phyloP scores from a whole-genome alignment of 2,888 invertebrate species.

The Embidobia sp. region DNA sequence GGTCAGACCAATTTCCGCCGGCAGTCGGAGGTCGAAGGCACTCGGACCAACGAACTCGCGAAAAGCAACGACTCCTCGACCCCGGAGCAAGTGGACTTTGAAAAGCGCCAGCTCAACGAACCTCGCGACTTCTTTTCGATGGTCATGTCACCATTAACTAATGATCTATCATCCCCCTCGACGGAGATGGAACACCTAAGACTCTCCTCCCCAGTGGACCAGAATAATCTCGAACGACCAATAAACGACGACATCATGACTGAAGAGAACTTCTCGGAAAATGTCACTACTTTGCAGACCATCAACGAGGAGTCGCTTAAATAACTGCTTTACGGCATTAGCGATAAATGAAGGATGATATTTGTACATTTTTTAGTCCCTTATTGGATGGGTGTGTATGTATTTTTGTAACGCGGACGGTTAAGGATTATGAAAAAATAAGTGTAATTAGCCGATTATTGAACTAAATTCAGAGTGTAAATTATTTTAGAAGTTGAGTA shows the following conservation, averaged over 20 bases:
- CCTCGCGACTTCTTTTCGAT: conserved; percentile 81
- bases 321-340: conserved; percentile 80
- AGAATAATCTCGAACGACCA: conserved; percentile 50
- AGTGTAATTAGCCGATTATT: no score
- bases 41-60: conserved; percentile 36
- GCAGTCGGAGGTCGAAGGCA: conserved; percentile 68
- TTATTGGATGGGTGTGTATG: no score
- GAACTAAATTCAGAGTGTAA: no score
- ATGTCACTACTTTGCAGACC: conserved; percentile 77
- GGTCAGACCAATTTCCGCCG: conserved; percentile 75
- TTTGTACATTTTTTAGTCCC: no score
- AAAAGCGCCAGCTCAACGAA: conserved; percentile 69
- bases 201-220: conserved; percentile 80
- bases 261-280: conserved; percentile 29
- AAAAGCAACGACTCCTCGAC: conserved; percentile 29
- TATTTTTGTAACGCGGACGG: no score
- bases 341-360: conserved; percentile 68
- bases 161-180: conserved; percentile 85
- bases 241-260: conserved; percentile 39
- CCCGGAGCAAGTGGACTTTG: conserved; percentile 30
- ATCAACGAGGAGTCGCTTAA: conserved; percentile 83
- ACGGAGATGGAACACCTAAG: conserved; percentile 86
- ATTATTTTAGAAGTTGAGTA: no score
- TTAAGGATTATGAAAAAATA: no score
- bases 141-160: conserved; percentile 82